Base-by-base conservation (phyloP, 1,140 invertebrate genomes). In the Lethrus apterus region DNA sequence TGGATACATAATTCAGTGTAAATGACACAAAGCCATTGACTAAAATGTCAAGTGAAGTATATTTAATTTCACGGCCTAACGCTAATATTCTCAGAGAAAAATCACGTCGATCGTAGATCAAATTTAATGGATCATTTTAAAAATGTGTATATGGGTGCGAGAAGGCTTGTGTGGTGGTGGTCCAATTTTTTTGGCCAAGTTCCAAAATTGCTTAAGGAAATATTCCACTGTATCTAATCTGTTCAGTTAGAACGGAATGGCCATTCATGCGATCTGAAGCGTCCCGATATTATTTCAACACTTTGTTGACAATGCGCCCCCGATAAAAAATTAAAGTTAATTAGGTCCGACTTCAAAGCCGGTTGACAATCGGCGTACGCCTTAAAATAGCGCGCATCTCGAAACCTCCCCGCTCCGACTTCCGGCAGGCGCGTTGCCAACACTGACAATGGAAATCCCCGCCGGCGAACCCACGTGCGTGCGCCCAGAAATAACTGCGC, bases 401-500 rank as follows among this genome's bases (percentile, higher is more conserved):
- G 18, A 34, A 32, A 24, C 48, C 30, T 48, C 21, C 42, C 21
- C 44, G 35, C 29, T 42, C 20, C 40, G 13, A 49, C 55, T 56
- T 56, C 55, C 55, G 48, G 51, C 41, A 53, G 55, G 55, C 51
- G 44, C 34, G 19, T 21, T 56, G 55, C 55, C 55, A 56, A 56
- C 52, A 53, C 26, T 50, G 55, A 56, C 55, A 56, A 56, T 54
- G 55, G 55, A 56, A 54, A 54, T 54, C 51, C 54, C 46, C 41
- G 31, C 46, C n/a, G n/a, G n/a, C 19, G 36, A 47, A 32, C 30
- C 43, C 35, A 23, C 35, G 36, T 35, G 21, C 26, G 29, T 51
- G 45, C 46, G 50, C 45, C 33, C 33, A 34, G 33, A 13, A 18
- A 13, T 13, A 9, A 13, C 14, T 17, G 44, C 33, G 34, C 34